Percentiles rank a stretch among this genome's conserved stretches.
phyloP scores from a whole-genome alignment of 2,888 invertebrate species.

The Drosophila infuscata region DNA sequence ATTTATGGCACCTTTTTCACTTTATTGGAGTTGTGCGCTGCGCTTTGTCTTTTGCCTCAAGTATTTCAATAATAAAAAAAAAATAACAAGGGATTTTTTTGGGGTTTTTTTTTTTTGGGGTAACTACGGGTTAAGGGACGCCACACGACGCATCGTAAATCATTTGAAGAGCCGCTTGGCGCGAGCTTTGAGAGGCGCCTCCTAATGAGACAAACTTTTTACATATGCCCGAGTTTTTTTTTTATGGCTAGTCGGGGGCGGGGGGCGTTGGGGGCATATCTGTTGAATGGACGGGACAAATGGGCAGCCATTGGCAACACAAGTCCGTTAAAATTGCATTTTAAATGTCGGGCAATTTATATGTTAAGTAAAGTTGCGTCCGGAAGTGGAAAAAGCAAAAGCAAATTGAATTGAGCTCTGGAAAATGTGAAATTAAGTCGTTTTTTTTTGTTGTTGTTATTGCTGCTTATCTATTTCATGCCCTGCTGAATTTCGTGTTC shows the following conservation, averaged over 20 bases:
- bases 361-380: conserved; percentile 60
- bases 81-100: conserved; percentile 20
- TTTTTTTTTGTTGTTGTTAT: background rate
- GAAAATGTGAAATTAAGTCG: conserved; percentile 7
- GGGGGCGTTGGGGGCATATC: conserved; percentile 24
- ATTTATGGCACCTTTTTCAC: conserved; percentile 80
- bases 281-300: conserved; percentile 62
- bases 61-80: conserved; percentile 69
- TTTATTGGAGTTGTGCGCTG: conserved; percentile 75
- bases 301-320: conserved; percentile 50
- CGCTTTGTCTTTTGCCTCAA: conserved; percentile 65
- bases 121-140: conserved; percentile 34
- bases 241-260: background rate
- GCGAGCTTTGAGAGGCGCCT: conserved; percentile 28
- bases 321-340: conserved; percentile 62
- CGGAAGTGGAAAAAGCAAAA: conserved; percentile 22
- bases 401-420: conserved; percentile 58
- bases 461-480: conserved; percentile 28
- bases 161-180: conserved; percentile 55
- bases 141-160: conserved; percentile 62
- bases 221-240: conserved; percentile 30
- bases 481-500: conserved; percentile 1
- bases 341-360: conserved; percentile 71
- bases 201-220: conserved; percentile 71
- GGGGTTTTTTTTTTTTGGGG: background rate